Conservation (phyloP, 2,113 vertebrate genomes). For the Muntiacus muntjak region DNA sequence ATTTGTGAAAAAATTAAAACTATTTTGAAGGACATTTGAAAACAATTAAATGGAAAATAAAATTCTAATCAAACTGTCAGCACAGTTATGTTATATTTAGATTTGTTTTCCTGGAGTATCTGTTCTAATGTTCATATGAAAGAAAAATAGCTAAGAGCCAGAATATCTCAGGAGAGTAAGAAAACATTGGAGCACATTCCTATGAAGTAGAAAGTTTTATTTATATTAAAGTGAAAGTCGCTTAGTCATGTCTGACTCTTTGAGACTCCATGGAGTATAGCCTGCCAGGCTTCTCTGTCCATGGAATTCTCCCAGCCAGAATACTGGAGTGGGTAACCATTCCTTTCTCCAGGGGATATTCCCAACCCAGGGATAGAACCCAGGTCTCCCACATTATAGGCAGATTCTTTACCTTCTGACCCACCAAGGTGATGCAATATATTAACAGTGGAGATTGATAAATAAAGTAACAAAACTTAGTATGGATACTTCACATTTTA, state of each 20-base stretch:
- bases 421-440: background rate
- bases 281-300: background rate
- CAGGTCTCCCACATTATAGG: background rate
- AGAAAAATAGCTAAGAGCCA: background rate
- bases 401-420: fast-evolving
- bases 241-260: background rate
- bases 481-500: background rate
- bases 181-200: background rate
- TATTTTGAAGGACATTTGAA: background rate
- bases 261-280: background rate
- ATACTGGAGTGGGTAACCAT: background rate
- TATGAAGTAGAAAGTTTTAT: background rate
- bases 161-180: background rate
- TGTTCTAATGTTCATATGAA: background rate
- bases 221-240: background rate
- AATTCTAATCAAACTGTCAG: background rate
- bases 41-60: background rate
- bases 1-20: background rate
- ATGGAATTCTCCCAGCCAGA: background rate
- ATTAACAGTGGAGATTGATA: background rate
- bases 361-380: background rate
- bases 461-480: background rate
- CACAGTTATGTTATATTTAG: background rate
- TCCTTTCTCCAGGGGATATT: background rate
- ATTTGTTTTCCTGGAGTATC: background rate